These are phyloP conservation scores for Drosophila birchii DNA, from an alignment of 2,888 invertebrate species.

Conservation along the genomic window DNA sequence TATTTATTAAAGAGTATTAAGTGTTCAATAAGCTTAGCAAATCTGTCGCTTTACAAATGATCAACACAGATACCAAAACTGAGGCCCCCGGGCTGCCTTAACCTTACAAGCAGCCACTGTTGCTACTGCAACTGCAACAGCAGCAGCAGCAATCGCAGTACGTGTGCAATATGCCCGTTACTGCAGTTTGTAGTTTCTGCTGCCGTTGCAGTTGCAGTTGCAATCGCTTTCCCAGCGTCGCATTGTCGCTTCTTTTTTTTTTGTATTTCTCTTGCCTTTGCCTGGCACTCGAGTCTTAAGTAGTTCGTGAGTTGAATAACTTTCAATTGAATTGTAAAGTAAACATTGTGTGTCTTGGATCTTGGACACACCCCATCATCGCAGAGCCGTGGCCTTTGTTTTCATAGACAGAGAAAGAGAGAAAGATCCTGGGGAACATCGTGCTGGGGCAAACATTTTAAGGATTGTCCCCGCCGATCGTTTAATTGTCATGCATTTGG, in stretches of 20 bases:
- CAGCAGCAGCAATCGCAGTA: conserved; percentile 51
- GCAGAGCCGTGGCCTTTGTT: conserved; percentile 61
- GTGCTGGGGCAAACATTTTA: conserved; percentile 69
- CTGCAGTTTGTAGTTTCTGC: conserved; percentile 31
- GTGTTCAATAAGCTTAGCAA: conserved; percentile 47
- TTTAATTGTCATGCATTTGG: conserved; percentile 80
- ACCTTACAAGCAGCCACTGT: conserved; percentile 48
- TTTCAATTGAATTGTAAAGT: conserved; percentile 82
- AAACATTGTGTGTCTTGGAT: conserved; percentile 76
- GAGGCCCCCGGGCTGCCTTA: conserved; percentile 37
- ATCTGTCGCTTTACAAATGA: conserved; percentile 78
- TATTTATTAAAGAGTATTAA: conserved; percentile 19
- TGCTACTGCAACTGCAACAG: conserved; percentile 70
- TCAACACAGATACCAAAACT: conserved; percentile 70
- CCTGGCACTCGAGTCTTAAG: conserved; percentile 70
- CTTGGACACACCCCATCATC: conserved; percentile 71
- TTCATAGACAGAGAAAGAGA: conserved; percentile 31
- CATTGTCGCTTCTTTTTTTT: conserved; percentile 56
- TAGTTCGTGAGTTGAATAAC: conserved; percentile 82
- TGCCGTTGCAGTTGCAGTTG: conserved; percentile 43
- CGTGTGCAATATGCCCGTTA: conserved; percentile 71
- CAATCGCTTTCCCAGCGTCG: conserved; percentile 66
- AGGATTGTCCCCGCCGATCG: conserved; percentile 68
- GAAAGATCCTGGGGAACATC: conserved; percentile 35
- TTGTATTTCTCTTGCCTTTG: conserved; percentile 27